Evolutionary conservation across 2,113 vertebrate genomes (phyloP).

Genomic region (Pomatorhinus ruficollis): DNA sequence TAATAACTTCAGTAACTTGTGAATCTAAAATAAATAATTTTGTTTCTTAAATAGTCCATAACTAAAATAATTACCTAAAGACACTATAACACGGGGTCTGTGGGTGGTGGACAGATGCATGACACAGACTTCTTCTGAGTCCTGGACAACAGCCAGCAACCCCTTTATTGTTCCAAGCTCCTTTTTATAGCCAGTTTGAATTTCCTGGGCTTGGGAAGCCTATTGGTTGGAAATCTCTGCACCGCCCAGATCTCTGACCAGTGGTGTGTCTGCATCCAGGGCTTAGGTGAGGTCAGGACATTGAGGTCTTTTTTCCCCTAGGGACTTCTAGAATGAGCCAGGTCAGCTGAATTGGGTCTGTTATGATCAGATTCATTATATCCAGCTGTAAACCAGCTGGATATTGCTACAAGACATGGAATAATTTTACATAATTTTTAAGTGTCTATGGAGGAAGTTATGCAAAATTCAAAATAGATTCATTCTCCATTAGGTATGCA

Average conservation of each 20-base stretch:
- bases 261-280: neutral
- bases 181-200: neutral
- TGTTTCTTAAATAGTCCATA: conserved; percentile 13
- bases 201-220: neutral
- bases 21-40: neutral
- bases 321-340: neutral
- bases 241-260: neutral
- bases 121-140: neutral
- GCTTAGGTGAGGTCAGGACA: neutral
- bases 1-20: neutral
- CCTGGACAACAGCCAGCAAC: neutral
- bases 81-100: neutral
- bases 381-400: neutral
- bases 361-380: neutral
- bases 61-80: conserved; percentile 8
- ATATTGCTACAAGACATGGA: neutral
- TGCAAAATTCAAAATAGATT: neutral
- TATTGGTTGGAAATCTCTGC: neutral
- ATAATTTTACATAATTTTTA: neutral
- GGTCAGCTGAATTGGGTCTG: neutral
- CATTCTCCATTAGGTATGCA: neutral
- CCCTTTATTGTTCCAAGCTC: neutral
- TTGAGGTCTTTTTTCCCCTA: neutral
- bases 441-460: conserved; percentile 9
- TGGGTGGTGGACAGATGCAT: neutral